A percentile compares a stretch with the other conserved stretches of the same genome.
These are phyloP conservation scores for Sebastes oblongus DNA, from an alignment of 2,797 vertebrate species.

Conservation along the genomic window DNA sequence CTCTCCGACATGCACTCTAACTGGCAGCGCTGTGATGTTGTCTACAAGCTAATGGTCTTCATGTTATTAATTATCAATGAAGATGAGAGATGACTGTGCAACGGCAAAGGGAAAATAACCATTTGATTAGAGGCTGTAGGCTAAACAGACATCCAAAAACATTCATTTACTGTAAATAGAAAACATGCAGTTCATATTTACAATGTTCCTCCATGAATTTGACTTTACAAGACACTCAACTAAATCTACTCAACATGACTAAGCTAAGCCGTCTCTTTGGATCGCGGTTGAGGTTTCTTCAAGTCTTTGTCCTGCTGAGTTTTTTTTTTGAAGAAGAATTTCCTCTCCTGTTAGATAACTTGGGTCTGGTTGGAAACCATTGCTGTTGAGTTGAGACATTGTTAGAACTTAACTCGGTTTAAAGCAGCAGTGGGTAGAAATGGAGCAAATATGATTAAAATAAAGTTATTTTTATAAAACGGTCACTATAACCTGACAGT, in stretches of 20 bases:
- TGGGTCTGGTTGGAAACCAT: not conserved
- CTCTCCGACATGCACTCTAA: not conserved
- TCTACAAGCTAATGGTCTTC: constrained; percentile 40
- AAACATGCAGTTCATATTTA: constrained; percentile 20
- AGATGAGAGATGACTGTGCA: constrained; percentile 33
- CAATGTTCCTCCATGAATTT: constrained; percentile 8
- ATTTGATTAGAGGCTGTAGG: constrained; percentile 44
- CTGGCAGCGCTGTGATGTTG: not conserved
- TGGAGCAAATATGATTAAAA: too few relatives aligned
- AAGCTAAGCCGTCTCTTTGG: not conserved
- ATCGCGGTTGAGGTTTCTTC: not conserved
- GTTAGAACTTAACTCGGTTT: not conserved
- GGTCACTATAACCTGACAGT: too few relatives aligned
- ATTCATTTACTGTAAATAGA: constrained; percentile 27
- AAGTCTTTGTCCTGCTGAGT: not conserved
- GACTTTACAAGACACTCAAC: not conserved
- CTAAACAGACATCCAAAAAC: constrained; percentile 38
- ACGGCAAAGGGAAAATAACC: constrained; percentile 15
- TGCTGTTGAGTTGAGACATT: not conserved
- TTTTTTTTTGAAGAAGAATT: not conserved
- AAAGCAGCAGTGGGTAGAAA: too few relatives aligned
- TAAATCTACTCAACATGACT: not conserved
- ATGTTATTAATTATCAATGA: constrained; percentile 47
- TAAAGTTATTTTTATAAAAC: too few relatives aligned
- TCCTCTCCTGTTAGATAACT: not conserved